phyloP scores from a whole-genome alignment of 2,888 invertebrate genomes.

The Athalia circularis region DNA sequence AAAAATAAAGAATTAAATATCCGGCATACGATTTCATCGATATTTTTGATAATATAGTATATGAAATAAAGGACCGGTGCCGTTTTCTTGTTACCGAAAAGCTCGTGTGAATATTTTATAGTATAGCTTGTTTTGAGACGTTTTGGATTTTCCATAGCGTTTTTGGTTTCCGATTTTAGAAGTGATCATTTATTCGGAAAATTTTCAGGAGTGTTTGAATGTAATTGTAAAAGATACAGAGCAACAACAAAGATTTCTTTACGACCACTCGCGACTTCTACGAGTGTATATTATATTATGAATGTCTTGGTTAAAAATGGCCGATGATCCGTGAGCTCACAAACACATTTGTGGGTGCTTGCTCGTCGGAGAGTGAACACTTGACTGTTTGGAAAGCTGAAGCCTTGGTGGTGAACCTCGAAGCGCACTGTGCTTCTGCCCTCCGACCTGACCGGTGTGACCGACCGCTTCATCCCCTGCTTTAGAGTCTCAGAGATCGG shows the following conservation, averaged over 20 bases:
- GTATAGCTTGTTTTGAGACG: too few relatives aligned
- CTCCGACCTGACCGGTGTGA: conserved; percentile 68
- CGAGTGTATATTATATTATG: neutral
- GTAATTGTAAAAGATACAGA: too few relatives aligned
- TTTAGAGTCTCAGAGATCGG: conserved; percentile 24
- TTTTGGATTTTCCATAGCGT: too few relatives aligned
- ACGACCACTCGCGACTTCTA: too few relatives aligned
- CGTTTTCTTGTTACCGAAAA: too few relatives aligned
- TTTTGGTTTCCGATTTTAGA: too few relatives aligned
- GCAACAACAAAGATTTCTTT: too few relatives aligned
- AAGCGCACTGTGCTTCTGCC: conserved; percentile 68
- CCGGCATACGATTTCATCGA: conserved; percentile 6
- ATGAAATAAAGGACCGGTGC: neutral
- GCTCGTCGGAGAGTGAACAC: conserved; percentile 57
- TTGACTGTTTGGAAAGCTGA: conserved; percentile 69
- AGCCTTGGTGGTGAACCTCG: conserved; percentile 49
- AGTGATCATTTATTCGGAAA: too few relatives aligned
- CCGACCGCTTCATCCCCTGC: conserved; percentile 46
- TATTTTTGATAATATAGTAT: neutral
- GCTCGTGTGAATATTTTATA: too few relatives aligned
- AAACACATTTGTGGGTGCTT: conserved; percentile 31
- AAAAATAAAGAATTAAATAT: conserved; percentile 26
- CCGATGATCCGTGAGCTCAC: conserved; percentile 35
- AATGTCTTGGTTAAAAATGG: conserved; percentile 38
- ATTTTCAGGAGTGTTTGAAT: too few relatives aligned